Percentiles rank a stretch among this genome's conserved stretches.
Conservation (phyloP, 2,888 invertebrate genomes). For the Dicroscelio sp. region DNA sequence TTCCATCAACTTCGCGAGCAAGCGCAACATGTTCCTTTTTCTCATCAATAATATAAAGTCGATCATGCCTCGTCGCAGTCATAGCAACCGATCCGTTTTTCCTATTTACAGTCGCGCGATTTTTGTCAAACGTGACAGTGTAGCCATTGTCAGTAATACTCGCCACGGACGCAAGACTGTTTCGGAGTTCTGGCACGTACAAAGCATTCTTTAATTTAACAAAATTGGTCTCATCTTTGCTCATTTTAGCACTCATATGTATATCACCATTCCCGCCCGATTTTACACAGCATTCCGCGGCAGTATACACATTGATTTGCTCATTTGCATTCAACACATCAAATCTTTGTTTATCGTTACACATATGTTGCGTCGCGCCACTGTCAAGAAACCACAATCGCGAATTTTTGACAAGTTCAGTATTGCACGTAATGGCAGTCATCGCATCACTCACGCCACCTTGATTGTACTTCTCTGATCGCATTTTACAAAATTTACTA, state of each 20-base stretch:
- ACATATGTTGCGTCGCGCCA: slow-evolving; percentile 74
- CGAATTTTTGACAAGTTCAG: not conserved
- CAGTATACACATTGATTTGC: slow-evolving; percentile 35
- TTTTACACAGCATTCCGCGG: slow-evolving; percentile 60
- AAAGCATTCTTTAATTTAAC: slow-evolving; percentile 82
- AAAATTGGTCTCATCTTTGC: slow-evolving; percentile 10
- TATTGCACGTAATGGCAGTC: slow-evolving; percentile 52
- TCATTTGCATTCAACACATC: slow-evolving; percentile 25
- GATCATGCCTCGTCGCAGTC: slow-evolving; percentile 65
- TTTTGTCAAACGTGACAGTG: slow-evolving; percentile 81
- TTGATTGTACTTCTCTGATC: not conserved
- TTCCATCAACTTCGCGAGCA: too few relatives aligned
- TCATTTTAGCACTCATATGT: slow-evolving; percentile 17
- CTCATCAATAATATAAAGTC: slow-evolving; percentile 56
- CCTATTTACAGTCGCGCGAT: slow-evolving; percentile 80
- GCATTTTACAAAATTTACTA: slow-evolving; percentile 13
- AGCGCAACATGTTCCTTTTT: not conserved
- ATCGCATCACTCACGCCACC: slow-evolving; percentile 34
- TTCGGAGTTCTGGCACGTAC: slow-evolving; percentile 85
- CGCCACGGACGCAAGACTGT: slow-evolving; percentile 86
- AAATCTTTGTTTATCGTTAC: slow-evolving; percentile 61
- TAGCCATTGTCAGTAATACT: slow-evolving; percentile 85
- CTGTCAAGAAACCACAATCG: slow-evolving; percentile 76
- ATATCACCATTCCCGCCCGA: slow-evolving; percentile 60
- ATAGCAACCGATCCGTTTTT: slow-evolving; percentile 50